Evolutionary conservation across 2,797 vertebrate species (phyloP), one percentile per base, ranked within the genome.

Genomic region (Denticeps clupeoides): DNA sequence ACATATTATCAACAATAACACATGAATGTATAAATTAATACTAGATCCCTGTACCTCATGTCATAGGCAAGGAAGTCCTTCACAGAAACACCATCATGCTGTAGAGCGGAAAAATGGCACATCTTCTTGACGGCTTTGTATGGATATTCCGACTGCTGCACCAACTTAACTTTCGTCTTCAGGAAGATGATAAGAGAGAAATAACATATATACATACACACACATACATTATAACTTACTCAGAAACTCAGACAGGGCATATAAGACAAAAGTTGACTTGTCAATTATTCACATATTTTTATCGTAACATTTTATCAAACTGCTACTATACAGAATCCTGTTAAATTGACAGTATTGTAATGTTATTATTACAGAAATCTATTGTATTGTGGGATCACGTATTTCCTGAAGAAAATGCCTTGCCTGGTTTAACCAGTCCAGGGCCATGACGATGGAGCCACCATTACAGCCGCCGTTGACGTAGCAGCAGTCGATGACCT

Each of bases 401-500:
- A n/a, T n/a, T n/a, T n/a, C n/a, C n/a, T n/a, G n/a, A n/a, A n/a
- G n/a, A n/a, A n/a, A n/a, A n/a, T n/a, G n/a, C n/a, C 35, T 49
- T 52, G 91, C 93, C 86, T 86, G 74, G 53, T 79, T 80, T 23
- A 97, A 62, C 93, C 90, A 96, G 25, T 32, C 61, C 60, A 97
- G 47, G 16, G 93, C 82, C 3, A 4, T 45, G 5, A 76, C 10
- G 0, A 84, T 72, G 2, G 84, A 88, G 47, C 91, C 93, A 12
- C 93, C 91, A 0, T 47, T 64, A 57, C 93, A 93, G 53, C 91
- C 91, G 0, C 63, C 33, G 23, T 91, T 88, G 19, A 53, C 72
- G 49, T 78, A 87, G 0, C 88, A 91, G 35, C 93, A 97, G 63
- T 96, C 91, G 35, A 95, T 70, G 59, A 97, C 82, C 60, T 97